These are phyloP conservation scores for Bufo bufo DNA, from an alignment of 2,113 vertebrate genomes.

Conservation along the genomic window DNA sequence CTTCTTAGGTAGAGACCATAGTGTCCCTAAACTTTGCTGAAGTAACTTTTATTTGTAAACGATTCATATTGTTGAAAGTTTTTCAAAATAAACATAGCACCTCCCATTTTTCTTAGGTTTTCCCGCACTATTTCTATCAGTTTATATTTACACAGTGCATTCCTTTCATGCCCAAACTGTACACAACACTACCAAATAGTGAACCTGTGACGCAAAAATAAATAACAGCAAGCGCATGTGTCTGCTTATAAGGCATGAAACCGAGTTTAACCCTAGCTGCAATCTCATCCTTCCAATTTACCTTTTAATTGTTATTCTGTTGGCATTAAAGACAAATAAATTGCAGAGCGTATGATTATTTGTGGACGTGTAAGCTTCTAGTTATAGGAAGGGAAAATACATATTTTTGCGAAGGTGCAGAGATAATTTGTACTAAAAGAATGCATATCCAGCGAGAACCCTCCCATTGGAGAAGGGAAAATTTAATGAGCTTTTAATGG, in stretches of 20 bases:
- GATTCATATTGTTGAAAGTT: neutral
- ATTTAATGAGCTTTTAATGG: conserved; percentile 86
- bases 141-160: neutral
- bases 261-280: neutral
- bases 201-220: neutral
- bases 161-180: neutral
- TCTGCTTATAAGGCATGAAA: neutral
- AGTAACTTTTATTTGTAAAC: neutral
- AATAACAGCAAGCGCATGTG: neutral
- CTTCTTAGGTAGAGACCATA: neutral
- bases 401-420: conserved; percentile 59
- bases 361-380: neutral
- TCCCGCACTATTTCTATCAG: neutral
- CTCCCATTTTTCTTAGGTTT: neutral
- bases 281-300: neutral
- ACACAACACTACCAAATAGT: neutral
- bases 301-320: neutral
- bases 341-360: conserved; percentile 26
- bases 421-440: conserved; percentile 72
- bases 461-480: conserved; percentile 82
- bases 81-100: neutral
- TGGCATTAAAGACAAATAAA: conserved; percentile 25
- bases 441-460: conserved; percentile 74
- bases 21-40: neutral
- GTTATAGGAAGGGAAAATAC: conserved; percentile 42